These are phyloP conservation scores for Crocodylus rhombifer DNA, from an alignment of 2,797 vertebrate genomes.

Conservation along the genomic window DNA sequence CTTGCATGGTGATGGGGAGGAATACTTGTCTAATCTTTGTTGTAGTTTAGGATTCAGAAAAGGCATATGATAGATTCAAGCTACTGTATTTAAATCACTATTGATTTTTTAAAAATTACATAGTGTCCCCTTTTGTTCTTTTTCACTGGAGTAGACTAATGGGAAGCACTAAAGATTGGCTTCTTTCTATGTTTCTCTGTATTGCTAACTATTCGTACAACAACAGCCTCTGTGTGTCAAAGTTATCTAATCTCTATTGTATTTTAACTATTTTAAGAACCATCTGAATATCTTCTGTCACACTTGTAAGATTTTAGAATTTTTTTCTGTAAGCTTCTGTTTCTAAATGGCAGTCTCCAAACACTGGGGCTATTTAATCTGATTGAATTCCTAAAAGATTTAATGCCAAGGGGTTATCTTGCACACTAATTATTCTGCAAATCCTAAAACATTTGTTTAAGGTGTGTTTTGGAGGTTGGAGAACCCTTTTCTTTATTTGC, in stretches of 20 bases:
- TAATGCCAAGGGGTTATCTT: not conserved
- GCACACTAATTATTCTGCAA: not conserved
- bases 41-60: not conserved
- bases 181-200: not conserved
- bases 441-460: accelerated
- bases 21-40: not conserved
- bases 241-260: not conserved
- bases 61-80: not conserved
- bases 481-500: not conserved
- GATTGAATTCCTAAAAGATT: not conserved
- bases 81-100: not conserved
- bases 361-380: not conserved
- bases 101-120: not conserved
- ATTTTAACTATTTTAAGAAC: not conserved
- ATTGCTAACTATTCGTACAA: not conserved
- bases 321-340: not conserved
- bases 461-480: not conserved
- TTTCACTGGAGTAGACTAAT: not conserved
- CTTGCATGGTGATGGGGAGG: not conserved
- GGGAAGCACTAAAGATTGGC: not conserved
- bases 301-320: not conserved
- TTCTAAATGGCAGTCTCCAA: not conserved
- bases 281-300: not conserved
- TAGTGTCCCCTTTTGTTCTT: not conserved
- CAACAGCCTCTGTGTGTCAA: not conserved